A percentile compares a stretch with the other conserved stretches of the same genome.
These are phyloP conservation scores for Pangasius larnaudii DNA, from an alignment of 2,797 vertebrate genomes.

Conservation along the genomic window DNA sequence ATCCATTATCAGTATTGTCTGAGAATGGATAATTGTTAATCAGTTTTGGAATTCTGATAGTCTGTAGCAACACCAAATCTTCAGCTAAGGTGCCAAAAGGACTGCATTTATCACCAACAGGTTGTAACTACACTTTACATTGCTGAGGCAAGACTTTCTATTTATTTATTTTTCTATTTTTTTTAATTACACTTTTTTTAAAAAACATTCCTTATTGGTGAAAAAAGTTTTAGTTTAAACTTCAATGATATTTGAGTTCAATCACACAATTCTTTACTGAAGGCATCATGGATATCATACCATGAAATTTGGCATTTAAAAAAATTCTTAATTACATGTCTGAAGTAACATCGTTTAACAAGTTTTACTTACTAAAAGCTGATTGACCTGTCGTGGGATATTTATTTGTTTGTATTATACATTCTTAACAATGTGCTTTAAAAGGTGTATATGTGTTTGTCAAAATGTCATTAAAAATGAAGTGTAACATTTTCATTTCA, in stretches of 20 bases:
- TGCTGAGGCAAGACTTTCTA: not conserved
- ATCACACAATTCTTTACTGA: not conserved
- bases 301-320: not conserved
- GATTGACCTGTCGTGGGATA: constrained; percentile 10
- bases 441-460: constrained; percentile 22
- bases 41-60: not conserved
- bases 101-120: constrained; percentile 8
- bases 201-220: not conserved
- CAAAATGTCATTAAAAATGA: constrained; percentile 19
- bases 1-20: too few species aligned
- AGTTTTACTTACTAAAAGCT: not conserved
- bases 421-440: constrained; percentile 15
- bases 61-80: not conserved
- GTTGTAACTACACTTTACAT: not conserved
- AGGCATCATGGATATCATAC: not conserved
- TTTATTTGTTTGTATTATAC: constrained; percentile 46
- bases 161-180: not conserved
- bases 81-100: constrained; percentile 27
- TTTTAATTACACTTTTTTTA: not conserved
- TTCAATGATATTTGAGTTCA: not conserved
- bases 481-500: not conserved
- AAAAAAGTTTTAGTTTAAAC: not conserved
- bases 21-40: not conserved
- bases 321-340: not conserved
- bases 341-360: not conserved